A percentile compares a stretch with the other conserved stretches of the same genome.
Conservation (phyloP, 2,113 vertebrate species). For the Dolichotis patagonum region DNA sequence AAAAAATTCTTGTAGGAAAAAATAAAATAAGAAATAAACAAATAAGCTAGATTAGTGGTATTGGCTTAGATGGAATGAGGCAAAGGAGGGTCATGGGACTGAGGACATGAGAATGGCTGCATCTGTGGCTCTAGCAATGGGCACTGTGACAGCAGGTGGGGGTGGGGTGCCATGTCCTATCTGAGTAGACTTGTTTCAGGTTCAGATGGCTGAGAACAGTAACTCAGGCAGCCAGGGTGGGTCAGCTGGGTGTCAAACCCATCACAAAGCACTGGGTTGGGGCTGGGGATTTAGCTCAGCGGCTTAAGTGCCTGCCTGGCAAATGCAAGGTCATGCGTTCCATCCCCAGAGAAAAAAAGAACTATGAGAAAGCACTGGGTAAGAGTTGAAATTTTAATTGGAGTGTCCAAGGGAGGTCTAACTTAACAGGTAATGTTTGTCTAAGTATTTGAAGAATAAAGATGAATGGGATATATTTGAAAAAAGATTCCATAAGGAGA, state of each 20-base stretch:
- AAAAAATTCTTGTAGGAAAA: neutral
- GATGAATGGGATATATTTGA: neutral
- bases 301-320: too few relatives aligned
- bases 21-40: neutral
- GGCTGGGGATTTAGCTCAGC: too few relatives aligned
- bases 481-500: too few relatives aligned
- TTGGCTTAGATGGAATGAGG: neutral
- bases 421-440: neutral
- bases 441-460: neutral
- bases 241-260: neutral
- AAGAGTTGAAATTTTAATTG: neutral
- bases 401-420: neutral
- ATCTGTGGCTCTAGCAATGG: neutral
- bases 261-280: neutral
- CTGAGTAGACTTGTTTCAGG: neutral
- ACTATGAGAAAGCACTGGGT: neutral
- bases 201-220: neutral
- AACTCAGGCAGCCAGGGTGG: neutral
- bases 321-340: too few relatives aligned
- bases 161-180: neutral
- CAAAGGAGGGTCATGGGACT: neutral
- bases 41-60: neutral
- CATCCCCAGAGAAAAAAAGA: too few relatives aligned
- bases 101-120: neutral
- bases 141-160: too few relatives aligned